Evolutionary conservation across 2,113 vertebrate genomes (phyloP).

Genomic region (Bungarus multicinctus): DNA sequence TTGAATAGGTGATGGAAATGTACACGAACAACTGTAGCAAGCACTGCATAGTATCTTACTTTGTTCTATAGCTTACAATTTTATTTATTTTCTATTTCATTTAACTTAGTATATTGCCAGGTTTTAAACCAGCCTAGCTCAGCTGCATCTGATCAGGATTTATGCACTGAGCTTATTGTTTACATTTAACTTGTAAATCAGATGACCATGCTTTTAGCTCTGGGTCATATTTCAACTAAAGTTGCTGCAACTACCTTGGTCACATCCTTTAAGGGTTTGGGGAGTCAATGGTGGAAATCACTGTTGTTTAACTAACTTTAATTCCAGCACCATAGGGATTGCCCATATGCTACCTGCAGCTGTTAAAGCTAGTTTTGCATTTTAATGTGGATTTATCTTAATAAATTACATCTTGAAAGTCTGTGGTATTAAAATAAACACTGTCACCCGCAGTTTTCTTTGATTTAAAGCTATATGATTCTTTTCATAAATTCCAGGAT

Average conservation of each 20-base stretch:
- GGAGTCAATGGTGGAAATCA: background rate
- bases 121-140: background rate
- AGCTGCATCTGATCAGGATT: background rate
- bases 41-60: background rate
- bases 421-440: conserved; percentile 13
- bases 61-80: background rate
- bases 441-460: background rate
- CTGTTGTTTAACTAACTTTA: conserved; percentile 5
- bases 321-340: background rate
- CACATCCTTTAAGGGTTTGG: background rate
- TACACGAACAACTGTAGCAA: too few relatives aligned
- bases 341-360: background rate
- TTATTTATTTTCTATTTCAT: background rate
- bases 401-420: conserved; percentile 10
- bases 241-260: background rate
- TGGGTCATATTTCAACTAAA: background rate
- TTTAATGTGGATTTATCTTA: conserved; percentile 1
- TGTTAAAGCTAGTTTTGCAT: conserved; percentile 10
- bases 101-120: background rate
- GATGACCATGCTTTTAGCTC: background rate
- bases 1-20: too few relatives aligned
- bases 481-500: background rate
- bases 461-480: background rate
- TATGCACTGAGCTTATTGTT: background rate
- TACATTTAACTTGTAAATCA: background rate